Evolutionary conservation across 2,797 vertebrate species (phyloP).

Genomic region (Oreochromis grahami): DNA sequence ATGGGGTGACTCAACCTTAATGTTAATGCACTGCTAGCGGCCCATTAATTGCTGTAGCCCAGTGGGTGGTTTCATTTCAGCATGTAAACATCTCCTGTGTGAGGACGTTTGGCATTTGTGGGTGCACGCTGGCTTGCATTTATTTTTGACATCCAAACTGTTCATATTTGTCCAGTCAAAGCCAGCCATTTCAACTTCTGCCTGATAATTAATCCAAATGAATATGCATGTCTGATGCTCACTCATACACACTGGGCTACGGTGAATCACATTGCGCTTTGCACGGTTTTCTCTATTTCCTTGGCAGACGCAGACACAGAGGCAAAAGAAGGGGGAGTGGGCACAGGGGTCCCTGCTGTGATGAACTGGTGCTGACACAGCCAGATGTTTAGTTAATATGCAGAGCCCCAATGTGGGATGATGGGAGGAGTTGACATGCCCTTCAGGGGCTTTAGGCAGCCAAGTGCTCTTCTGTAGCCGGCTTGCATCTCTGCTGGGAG

Average conservation of each 20-base stretch:
- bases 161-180: neutral
- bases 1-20: slow-evolving; percentile 59
- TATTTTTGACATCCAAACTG: neutral
- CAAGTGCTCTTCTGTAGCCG: slow-evolving; percentile 45
- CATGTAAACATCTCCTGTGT: slow-evolving; percentile 34
- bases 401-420: slow-evolving; percentile 49
- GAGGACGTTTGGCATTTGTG: slow-evolving; percentile 4
- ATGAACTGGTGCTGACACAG: slow-evolving; percentile 70
- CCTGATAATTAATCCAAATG: slow-evolving; percentile 12
- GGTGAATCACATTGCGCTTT: neutral
- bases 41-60: slow-evolving; percentile 46
- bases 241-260: neutral
- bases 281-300: neutral
- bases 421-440: slow-evolving; percentile 54
- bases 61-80: slow-evolving; percentile 42
- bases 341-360: slow-evolving; percentile 45
- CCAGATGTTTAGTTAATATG: slow-evolving; percentile 75
- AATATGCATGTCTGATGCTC: slow-evolving; percentile 6
- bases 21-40: slow-evolving; percentile 53
- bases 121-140: neutral
- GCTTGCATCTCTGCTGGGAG: slow-evolving; percentile 38
- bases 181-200: neutral
- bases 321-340: neutral
- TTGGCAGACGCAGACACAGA: neutral
- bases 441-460: slow-evolving; percentile 61